These are phyloP conservation scores for Boulengeromyrus knoepffleri DNA, from an alignment of 2,113 vertebrate genomes.

Conservation along the genomic window DNA sequence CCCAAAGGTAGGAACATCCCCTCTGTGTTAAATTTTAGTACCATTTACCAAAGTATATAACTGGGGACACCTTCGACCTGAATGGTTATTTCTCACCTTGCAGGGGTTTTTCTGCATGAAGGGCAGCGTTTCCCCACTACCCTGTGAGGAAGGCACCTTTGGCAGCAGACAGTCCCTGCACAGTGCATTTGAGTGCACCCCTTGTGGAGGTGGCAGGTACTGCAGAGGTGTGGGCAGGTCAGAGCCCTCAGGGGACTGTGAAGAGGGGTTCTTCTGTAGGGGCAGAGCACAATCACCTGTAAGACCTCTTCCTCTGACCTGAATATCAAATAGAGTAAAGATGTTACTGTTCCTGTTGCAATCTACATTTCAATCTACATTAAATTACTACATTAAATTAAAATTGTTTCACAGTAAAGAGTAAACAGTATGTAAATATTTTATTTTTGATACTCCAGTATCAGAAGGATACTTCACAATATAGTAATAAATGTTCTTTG, in stretches of 20 bases:
- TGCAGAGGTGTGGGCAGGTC: constrained; percentile 62
- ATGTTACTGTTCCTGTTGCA: background rate
- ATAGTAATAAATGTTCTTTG: background rate
- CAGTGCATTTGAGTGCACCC: constrained; percentile 50
- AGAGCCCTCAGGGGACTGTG: constrained; percentile 64
- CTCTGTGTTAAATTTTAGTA: background rate
- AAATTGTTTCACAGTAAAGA: background rate
- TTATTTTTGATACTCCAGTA: background rate
- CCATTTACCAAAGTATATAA: background rate
- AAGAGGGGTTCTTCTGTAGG: constrained; percentile 73
- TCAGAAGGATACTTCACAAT: background rate
- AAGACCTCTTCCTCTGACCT: constrained; percentile 28
- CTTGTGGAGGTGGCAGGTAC: constrained; percentile 66
- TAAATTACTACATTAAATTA: background rate
- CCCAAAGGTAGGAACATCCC: constrained; percentile 56
- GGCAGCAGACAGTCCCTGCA: constrained; percentile 53
- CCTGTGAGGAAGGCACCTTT: constrained; percentile 73
- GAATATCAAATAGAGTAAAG: background rate
- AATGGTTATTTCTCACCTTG: background rate
- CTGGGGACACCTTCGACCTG: background rate
- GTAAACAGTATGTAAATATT: background rate
- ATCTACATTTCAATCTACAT: background rate
- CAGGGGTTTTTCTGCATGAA: constrained; percentile 72
- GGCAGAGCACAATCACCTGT: constrained; percentile 65
- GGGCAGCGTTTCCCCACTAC: constrained; percentile 59